These are phyloP conservation scores for Xiphias gladius DNA, from an alignment of 2,113 vertebrate species.

Conservation along the genomic window DNA sequence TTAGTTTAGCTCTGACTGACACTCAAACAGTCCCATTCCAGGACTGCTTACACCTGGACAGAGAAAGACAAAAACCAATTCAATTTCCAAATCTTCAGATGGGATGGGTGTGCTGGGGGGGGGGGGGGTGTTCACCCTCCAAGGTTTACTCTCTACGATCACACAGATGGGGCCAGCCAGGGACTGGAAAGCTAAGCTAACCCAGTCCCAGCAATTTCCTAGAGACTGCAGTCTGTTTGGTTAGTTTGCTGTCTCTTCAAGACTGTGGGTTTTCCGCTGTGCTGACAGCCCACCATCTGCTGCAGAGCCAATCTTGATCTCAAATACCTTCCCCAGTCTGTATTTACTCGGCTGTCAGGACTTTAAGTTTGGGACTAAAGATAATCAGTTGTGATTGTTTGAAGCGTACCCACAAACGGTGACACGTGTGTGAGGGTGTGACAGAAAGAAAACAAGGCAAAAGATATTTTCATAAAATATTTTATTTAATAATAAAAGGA, in stretches of 20 bases:
- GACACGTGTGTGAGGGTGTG: conserved; percentile 25
- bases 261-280: conserved; percentile 40
- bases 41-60: conserved; percentile 15
- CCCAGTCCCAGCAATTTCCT: conserved; percentile 57
- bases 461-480: conserved; percentile 52
- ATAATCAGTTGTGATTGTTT: conserved; percentile 56
- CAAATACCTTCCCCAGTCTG: conserved; percentile 57
- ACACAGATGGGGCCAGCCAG: conserved; percentile 60
- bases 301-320: conserved; percentile 67
- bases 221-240: conserved; percentile 62
- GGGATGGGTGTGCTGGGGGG: conserved; percentile 38
- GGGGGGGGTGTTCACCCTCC: conserved; percentile 43
- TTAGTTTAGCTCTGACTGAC: conserved; percentile 26
- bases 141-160: conserved; percentile 55
- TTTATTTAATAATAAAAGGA: conserved; percentile 59
- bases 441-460: conserved; percentile 21
- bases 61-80: conserved; percentile 23
- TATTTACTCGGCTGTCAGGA: conserved; percentile 62
- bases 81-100: conserved; percentile 61
- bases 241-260: conserved; percentile 68
- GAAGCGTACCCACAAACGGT: conserved; percentile 6
- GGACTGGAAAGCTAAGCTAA: conserved; percentile 66
- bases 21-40: background rate
- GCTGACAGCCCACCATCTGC: conserved; percentile 81
- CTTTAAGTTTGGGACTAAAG: conserved; percentile 57